phyloP scores from a whole-genome alignment of 2,113 vertebrate species.

The Scomber japonicus region DNA sequence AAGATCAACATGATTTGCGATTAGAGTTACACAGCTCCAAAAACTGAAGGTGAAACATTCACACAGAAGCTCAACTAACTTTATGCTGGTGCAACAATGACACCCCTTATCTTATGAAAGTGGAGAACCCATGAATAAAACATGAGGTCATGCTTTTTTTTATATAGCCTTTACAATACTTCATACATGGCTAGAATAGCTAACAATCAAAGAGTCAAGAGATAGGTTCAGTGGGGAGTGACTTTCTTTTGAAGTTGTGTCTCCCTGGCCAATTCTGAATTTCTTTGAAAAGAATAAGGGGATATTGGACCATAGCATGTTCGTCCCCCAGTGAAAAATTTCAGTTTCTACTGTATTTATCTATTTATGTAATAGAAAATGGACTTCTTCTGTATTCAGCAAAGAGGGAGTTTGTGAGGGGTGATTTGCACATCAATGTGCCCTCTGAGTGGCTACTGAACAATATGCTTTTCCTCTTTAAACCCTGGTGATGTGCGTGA shows the following conservation, averaged over 20 bases:
- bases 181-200: slow-evolving; percentile 77
- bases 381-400: slow-evolving; percentile 46
- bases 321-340: slow-evolving; percentile 32
- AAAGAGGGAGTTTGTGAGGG: slow-evolving; percentile 26
- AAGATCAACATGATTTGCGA: slow-evolving; percentile 7
- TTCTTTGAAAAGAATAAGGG: slow-evolving; percentile 70
- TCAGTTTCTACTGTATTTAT: slow-evolving; percentile 56
- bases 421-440: slow-evolving; percentile 73
- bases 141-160: slow-evolving; percentile 70
- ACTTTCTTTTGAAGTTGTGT: slow-evolving; percentile 73
- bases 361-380: slow-evolving; percentile 67
- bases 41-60: slow-evolving; percentile 72
- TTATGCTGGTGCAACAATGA: slow-evolving; percentile 68
- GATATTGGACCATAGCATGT: slow-evolving; percentile 58
- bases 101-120: slow-evolving; percentile 78
- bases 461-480: slow-evolving; percentile 48
- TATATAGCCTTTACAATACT: slow-evolving; percentile 65
- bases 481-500: slow-evolving; percentile 43
- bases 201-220: slow-evolving; percentile 76
- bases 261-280: slow-evolving; percentile 57
- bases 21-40: slow-evolving; percentile 30
- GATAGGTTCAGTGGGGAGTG: slow-evolving; percentile 63
- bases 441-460: slow-evolving; percentile 43
- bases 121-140: slow-evolving; percentile 80
- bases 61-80: slow-evolving; percentile 48